phyloP scores from a whole-genome alignment of 2,113 vertebrate genomes.

The Indri indri region DNA sequence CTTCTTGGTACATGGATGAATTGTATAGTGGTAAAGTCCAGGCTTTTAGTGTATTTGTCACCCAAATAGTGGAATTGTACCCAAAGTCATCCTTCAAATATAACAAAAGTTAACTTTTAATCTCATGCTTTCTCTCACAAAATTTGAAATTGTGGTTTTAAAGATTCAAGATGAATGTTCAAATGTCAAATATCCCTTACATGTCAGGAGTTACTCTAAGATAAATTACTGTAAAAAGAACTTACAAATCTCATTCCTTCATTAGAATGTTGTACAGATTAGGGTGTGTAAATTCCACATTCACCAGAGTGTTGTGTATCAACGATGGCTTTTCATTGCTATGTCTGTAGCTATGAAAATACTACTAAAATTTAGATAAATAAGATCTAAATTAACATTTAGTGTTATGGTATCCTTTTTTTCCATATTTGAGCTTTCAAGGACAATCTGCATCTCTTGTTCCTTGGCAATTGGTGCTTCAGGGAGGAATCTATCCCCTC shows the following conservation, averaged over 20 bases:
- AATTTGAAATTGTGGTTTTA: background rate
- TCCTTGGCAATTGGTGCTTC: background rate
- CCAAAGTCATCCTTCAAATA: background rate
- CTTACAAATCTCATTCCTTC: background rate
- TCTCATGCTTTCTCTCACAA: background rate
- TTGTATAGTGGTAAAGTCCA: no score
- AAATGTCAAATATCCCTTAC: background rate
- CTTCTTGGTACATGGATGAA: no score
- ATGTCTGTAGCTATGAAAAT: background rate
- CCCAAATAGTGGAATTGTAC: no score
- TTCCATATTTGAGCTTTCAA: background rate
- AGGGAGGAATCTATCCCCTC: background rate
- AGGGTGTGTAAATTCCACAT: background rate
- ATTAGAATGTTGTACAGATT: background rate
- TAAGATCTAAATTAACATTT: background rate
- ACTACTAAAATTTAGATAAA: no score
- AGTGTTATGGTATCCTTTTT: background rate
- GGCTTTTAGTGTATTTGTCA: no score
- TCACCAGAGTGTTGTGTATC: background rate
- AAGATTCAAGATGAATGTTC: background rate
- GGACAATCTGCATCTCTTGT: background rate
- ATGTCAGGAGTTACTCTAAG: background rate
- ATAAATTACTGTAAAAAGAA: background rate
- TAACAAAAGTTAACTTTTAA: background rate
- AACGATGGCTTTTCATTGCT: background rate